These are phyloP conservation scores for Rhogogaster chlorosoma DNA, from an alignment of 2,888 invertebrate genomes.

Conservation along the genomic window DNA sequence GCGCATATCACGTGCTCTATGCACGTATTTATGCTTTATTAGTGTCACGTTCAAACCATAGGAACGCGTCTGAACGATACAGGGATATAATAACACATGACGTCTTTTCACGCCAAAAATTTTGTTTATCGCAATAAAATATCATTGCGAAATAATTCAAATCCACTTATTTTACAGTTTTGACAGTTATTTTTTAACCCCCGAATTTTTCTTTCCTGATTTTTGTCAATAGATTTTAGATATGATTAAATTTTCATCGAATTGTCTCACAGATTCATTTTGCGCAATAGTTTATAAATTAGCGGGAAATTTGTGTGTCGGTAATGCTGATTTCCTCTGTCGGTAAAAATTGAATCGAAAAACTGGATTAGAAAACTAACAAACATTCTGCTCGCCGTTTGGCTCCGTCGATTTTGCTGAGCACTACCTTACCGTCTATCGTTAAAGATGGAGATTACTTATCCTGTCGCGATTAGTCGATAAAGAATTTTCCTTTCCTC, in stretches of 20 bases:
- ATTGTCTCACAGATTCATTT: neutral
- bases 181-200: neutral
- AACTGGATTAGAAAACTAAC: no score
- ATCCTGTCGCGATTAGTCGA: neutral
- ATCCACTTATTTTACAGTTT: neutral
- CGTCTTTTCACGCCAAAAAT: neutral
- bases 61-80: neutral
- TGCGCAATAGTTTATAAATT: neutral
- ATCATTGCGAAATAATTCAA: neutral
- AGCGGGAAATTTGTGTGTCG: neutral
- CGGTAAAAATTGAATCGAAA: neutral
- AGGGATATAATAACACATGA: neutral
- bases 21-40: neutral
- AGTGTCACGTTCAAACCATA: conserved; percentile 29
- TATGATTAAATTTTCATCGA: neutral
- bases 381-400: neutral
- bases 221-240: neutral
- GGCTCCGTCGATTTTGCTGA: neutral
- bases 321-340: neutral
- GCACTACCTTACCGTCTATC: neutral
- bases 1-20: neutral
- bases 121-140: neutral
- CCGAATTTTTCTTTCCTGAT: neutral
- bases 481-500: neutral
- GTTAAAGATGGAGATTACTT: neutral